These are phyloP conservation scores for Sceloporus undulatus DNA, from an alignment of 2,113 vertebrate species.

Conservation along the genomic window DNA sequence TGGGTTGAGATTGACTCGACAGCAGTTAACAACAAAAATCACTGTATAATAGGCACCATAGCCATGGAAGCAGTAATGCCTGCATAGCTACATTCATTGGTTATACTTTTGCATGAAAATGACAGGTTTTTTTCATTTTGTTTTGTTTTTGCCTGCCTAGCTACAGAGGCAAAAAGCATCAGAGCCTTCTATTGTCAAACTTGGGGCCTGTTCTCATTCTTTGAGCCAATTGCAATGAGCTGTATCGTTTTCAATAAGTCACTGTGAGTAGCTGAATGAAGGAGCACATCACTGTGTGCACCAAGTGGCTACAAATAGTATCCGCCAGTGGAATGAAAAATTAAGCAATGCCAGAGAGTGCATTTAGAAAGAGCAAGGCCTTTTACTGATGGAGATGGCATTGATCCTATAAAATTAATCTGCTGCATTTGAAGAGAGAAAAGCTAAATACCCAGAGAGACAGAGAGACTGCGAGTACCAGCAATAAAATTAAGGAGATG, in stretches of 20 bases:
- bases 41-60: neutral
- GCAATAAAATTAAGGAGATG: slow-evolving; percentile 46
- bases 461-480: slow-evolving; percentile 29
- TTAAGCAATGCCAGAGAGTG: slow-evolving; percentile 10
- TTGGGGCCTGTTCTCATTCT: neutral
- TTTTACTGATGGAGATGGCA: slow-evolving; percentile 25
- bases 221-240: slow-evolving; percentile 11
- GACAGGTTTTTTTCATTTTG: neutral
- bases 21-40: neutral
- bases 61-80: neutral
- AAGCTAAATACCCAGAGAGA: slow-evolving; percentile 38
- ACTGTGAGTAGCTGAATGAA: neutral
- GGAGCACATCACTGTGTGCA: neutral
- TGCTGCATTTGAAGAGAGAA: slow-evolving; percentile 24
- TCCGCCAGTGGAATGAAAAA: neutral
- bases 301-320: neutral
- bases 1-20: too few species aligned
- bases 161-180: neutral
- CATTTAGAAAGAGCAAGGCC: neutral
- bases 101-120: neutral
- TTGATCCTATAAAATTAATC: slow-evolving; percentile 59
- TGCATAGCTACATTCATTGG: neutral
- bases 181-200: neutral
- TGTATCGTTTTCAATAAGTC: slow-evolving; percentile 15
- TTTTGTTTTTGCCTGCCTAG: neutral